Conservation (phyloP, 2,113 vertebrate genomes). For the Gobius niger region DNA sequence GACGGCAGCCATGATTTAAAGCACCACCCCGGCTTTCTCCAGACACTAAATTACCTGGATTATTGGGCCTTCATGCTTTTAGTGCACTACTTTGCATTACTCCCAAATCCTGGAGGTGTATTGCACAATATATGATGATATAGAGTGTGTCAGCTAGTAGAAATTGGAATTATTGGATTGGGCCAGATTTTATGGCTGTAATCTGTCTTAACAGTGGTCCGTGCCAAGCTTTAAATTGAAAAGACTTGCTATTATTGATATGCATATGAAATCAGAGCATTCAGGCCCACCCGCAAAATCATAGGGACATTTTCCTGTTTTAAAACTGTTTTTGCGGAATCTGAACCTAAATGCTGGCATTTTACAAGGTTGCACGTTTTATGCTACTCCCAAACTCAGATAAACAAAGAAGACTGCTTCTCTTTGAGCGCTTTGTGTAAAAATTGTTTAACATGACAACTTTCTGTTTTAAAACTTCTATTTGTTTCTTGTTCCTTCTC, state of each 20-base stretch:
- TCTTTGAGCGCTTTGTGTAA: neutral
- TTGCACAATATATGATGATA: conserved; percentile 66
- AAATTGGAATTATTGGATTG: conserved; percentile 67
- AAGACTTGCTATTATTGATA: conserved; percentile 59
- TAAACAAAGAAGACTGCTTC: neutral
- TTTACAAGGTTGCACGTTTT: neutral
- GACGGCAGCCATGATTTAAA: conserved; percentile 72
- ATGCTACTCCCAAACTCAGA: neutral
- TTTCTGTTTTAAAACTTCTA: neutral
- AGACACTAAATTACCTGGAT: conserved; percentile 75
- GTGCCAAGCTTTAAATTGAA: conserved; percentile 58
- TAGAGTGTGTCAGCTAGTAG: conserved; percentile 54
- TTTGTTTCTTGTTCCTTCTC: neutral
- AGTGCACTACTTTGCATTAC: conserved; percentile 70
- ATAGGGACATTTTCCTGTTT: conserved; percentile 25
- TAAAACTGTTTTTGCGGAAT: conserved; percentile 17
- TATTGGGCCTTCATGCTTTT: conserved; percentile 71
- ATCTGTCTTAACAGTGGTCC: conserved; percentile 54
- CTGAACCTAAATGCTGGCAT: neutral
- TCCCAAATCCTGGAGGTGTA: conserved; percentile 42
- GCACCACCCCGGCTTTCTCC: conserved; percentile 52
- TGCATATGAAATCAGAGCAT: conserved; percentile 48
- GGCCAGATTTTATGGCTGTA: conserved; percentile 59
- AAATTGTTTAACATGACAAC: neutral
- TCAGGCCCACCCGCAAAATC: conserved; percentile 36